Evolutionary conservation across 2,888 invertebrate species (phyloP).

Genomic region (Rhimphoctona megacephalus): DNA sequence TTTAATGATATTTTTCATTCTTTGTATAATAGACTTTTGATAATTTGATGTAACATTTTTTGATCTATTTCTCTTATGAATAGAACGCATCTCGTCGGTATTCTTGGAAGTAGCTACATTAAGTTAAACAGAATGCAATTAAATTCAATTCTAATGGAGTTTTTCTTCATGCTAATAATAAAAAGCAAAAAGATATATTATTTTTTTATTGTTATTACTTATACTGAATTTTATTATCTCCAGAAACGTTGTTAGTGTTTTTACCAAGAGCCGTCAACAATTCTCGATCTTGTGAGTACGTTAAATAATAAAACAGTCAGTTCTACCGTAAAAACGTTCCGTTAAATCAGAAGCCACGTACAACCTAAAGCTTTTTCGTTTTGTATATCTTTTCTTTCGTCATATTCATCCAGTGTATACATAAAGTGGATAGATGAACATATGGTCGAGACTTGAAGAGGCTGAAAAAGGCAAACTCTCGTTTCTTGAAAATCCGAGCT

Average conservation of each 20-base stretch:
- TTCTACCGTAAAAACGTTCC: constrained; percentile 1
- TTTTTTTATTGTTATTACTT: too few species aligned
- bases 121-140: too few species aligned
- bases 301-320: constrained; percentile 1
- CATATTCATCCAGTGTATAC: background rate
- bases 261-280: background rate
- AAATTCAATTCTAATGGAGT: too few species aligned
- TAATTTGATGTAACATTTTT: too few species aligned
- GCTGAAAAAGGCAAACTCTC: constrained; percentile 33
- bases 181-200: too few species aligned
- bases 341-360: constrained; percentile 6
- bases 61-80: too few species aligned
- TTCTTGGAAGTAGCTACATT: too few species aligned
- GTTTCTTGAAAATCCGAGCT: constrained; percentile 33
- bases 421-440: constrained; percentile 26
- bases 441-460: constrained; percentile 33
- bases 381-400: constrained; percentile 30
- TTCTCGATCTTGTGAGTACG: background rate
- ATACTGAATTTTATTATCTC: background rate
- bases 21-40: too few species aligned
- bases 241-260: background rate
- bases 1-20: too few species aligned
- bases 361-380: background rate
- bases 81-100: too few species aligned
- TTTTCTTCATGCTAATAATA: too few species aligned